Conservation (phyloP, 2,888 invertebrate genomes). For the Blera fallax region DNA sequence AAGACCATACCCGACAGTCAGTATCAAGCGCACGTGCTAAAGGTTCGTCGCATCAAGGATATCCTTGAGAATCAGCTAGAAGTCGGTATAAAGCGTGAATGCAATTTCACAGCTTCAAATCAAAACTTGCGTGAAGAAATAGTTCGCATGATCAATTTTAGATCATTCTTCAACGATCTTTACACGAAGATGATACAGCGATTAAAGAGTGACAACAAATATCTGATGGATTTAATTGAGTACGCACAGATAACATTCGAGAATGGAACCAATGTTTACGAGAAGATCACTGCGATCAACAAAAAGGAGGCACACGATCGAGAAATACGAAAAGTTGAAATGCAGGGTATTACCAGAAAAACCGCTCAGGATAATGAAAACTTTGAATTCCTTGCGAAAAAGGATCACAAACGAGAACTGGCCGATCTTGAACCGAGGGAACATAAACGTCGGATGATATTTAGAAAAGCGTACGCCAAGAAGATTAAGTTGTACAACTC, state of each 20-base stretch:
- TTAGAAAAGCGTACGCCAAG: slow-evolving; percentile 76
- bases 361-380: slow-evolving; percentile 78
- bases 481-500: slow-evolving; percentile 78
- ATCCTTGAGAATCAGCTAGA: slow-evolving; percentile 80
- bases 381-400: slow-evolving; percentile 77
- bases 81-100: slow-evolving; percentile 79
- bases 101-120: slow-evolving; percentile 78
- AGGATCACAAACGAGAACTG: slow-evolving; percentile 76
- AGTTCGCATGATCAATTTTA: slow-evolving; percentile 77
- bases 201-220: slow-evolving; percentile 80
- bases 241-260: slow-evolving; percentile 79
- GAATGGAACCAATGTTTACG: slow-evolving; percentile 78
- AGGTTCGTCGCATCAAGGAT: slow-evolving; percentile 76
- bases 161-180: slow-evolving; percentile 78
- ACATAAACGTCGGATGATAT: slow-evolving; percentile 78
- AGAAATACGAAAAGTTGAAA: slow-evolving; percentile 78
- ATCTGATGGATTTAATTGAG: slow-evolving; percentile 80
- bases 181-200: slow-evolving; percentile 79
- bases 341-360: slow-evolving; percentile 79
- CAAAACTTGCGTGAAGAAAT: slow-evolving; percentile 77
- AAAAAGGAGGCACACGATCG: slow-evolving; percentile 77
- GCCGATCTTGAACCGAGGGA: slow-evolving; percentile 79
- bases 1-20: slow-evolving; percentile 79
- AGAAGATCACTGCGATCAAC: slow-evolving; percentile 78
- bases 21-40: slow-evolving; percentile 77